Conservation (phyloP, 2,888 invertebrate species). For the Calameuta idolon region DNA sequence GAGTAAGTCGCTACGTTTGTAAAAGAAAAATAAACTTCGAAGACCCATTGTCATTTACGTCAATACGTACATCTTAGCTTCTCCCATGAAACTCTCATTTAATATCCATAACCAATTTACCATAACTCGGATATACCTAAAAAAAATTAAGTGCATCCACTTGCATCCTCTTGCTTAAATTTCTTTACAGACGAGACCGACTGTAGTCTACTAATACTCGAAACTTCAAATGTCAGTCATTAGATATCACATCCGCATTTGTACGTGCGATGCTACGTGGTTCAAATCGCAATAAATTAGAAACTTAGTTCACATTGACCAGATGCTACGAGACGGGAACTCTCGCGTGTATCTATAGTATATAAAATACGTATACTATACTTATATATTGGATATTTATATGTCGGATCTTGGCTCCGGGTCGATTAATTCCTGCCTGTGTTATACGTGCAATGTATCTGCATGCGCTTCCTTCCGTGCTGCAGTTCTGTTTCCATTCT, state of each 20-base stretch:
- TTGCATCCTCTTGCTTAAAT: not conserved
- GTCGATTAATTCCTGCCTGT: not conserved
- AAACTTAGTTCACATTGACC: conserved; percentile 6
- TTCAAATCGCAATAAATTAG: conserved; percentile 22
- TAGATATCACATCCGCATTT: conserved; percentile 7
- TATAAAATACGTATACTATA: not conserved
- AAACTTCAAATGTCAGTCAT: not conserved
- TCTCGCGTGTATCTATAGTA: not conserved
- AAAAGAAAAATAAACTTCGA: not conserved
- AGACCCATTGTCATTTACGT: not conserved
- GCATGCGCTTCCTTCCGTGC: not conserved
- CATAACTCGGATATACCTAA: not conserved
- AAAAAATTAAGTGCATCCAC: not conserved
- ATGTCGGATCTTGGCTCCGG: not conserved
- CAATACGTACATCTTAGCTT: not conserved
- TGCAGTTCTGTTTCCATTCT: not conserved
- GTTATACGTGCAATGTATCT: not conserved
- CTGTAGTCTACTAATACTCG: not conserved
- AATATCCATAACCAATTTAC: not conserved
- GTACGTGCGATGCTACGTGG: not conserved
- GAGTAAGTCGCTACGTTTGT: not conserved
- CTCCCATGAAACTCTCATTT: not conserved
- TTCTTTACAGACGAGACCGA: not conserved
- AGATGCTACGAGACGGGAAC: not conserved
- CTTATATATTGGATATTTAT: not conserved